These are phyloP conservation scores for Cebus imitator DNA, from an alignment of 2,113 vertebrate species.

Conservation along the genomic window DNA sequence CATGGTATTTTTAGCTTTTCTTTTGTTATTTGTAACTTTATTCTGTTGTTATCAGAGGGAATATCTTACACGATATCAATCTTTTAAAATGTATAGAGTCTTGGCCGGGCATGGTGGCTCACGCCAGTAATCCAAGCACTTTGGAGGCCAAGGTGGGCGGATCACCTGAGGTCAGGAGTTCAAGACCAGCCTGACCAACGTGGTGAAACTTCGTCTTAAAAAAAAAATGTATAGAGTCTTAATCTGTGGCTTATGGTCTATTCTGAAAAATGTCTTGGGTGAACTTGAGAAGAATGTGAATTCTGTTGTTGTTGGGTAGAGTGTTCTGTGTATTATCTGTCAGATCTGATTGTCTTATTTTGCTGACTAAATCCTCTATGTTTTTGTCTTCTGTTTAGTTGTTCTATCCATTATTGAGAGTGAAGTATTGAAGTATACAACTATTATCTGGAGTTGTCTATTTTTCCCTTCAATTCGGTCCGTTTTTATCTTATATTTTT, in stretches of 20 bases:
- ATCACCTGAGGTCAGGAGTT: no score
- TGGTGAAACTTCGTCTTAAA: no score
- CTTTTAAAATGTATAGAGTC: neutral
- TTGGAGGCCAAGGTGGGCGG: no score
- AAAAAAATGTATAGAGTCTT: neutral
- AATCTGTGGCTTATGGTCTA: neutral
- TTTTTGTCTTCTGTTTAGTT: neutral
- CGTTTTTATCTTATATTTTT: neutral
- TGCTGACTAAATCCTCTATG: neutral
- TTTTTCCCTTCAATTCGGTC: neutral
- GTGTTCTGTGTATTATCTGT: neutral
- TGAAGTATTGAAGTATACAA: neutral
- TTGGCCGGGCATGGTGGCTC: neutral
- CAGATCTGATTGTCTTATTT: neutral
- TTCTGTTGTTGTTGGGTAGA: neutral
- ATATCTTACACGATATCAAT: neutral
- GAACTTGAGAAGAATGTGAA: neutral
- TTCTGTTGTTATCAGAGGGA: neutral
- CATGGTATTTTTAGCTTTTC: neutral
- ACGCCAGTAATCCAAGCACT: no score
- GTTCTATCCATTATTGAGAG: neutral
- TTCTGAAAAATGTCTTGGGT: neutral
- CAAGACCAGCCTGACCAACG: no score
- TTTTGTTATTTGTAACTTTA: neutral
- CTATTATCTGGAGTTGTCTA: neutral